These are phyloP conservation scores for Toxotes jaculatrix DNA, from an alignment of 2,113 vertebrate species.

Conservation along the genomic window DNA sequence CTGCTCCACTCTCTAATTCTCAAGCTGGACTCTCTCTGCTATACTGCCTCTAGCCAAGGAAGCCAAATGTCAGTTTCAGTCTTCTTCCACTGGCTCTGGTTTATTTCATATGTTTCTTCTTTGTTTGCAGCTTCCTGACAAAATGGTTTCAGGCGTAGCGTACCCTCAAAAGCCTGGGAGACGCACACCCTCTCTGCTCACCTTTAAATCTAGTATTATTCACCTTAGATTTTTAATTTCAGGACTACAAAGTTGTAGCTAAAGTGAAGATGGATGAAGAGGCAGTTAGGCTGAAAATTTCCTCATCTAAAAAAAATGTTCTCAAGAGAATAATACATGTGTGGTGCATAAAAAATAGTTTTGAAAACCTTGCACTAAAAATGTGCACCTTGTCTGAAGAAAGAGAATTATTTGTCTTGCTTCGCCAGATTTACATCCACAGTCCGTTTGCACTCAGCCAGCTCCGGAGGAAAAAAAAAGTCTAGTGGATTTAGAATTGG, in stretches of 20 bases:
- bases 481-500: neutral
- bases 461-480: too few species aligned
- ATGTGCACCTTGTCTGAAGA: neutral
- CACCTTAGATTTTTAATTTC: too few species aligned
- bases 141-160: slow-evolving; percentile 10
- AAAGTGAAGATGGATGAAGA: neutral
- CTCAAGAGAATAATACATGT: neutral
- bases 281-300: too few species aligned
- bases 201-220: too few species aligned
- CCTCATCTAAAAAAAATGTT: too few species aligned
- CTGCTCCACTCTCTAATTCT: slow-evolving; percentile 31
- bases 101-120: slow-evolving; percentile 30
- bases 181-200: neutral
- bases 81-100: slow-evolving; percentile 22
- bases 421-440: neutral
- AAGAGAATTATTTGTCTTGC: neutral
- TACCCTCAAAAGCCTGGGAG: neutral
- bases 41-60: slow-evolving; percentile 36
- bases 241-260: neutral
- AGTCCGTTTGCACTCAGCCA: too few species aligned
- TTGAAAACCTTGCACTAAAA: neutral
- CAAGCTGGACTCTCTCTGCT: slow-evolving; percentile 28
- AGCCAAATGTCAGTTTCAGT: slow-evolving; percentile 54
- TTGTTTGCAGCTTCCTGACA: slow-evolving; percentile 17
- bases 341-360: neutral